Evolutionary conservation across 2,888 invertebrate species (phyloP).

Genomic region (Chalcosyrphus nemorum): DNA sequence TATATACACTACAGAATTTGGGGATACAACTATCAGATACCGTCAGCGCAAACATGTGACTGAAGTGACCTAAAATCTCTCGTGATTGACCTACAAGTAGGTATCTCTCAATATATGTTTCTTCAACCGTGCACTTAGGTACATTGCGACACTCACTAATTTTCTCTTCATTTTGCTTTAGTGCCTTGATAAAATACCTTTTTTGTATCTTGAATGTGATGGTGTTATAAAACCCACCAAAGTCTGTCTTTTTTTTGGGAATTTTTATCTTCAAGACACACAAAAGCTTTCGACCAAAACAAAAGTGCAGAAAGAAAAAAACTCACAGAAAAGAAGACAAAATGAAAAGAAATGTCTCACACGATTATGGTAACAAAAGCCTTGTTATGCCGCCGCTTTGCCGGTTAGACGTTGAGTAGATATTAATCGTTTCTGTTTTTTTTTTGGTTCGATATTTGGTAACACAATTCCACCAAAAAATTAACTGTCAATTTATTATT

Average conservation of each 20-base stretch:
- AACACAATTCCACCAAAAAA: neutral
- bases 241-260: neutral
- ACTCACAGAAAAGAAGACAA: neutral
- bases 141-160: constrained; percentile 43
- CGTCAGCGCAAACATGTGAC: neutral
- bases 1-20: neutral
- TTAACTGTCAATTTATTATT: neutral
- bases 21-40: neutral
- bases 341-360: neutral
- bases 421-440: constrained; percentile 4
- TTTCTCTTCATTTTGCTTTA: constrained; percentile 25
- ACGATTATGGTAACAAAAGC: neutral
- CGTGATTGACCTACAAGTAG: neutral
- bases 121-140: constrained; percentile 27
- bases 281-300: constrained; percentile 14
- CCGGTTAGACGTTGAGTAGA: neutral
- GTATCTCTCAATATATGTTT: constrained; percentile 11
- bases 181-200: constrained; percentile 8
- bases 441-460: neutral
- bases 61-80: constrained; percentile 29
- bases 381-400: constrained; percentile 1
- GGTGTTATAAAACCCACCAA: constrained; percentile 17
- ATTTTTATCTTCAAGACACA: neutral
- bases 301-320: neutral
- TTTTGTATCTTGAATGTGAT: neutral